A percentile compares a stretch with the other conserved stretches of the same genome.
These are phyloP conservation scores for Andrena praecox DNA, from an alignment of 2,888 invertebrate species.

Conservation along the genomic window DNA sequence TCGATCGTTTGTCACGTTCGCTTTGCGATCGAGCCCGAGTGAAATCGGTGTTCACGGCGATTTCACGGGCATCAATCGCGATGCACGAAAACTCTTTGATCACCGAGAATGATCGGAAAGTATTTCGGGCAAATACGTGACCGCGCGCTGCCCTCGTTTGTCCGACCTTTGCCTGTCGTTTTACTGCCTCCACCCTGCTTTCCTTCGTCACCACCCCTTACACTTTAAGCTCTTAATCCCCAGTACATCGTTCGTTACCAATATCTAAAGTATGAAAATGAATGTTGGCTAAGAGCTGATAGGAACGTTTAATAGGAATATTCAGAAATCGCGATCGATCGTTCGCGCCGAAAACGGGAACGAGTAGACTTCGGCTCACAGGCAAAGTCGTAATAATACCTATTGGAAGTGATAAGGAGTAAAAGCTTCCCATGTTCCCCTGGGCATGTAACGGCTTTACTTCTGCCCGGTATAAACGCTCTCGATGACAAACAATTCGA, in stretches of 20 bases:
- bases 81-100: slow-evolving; percentile 23
- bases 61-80: slow-evolving; percentile 28
- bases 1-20: slow-evolving; percentile 26
- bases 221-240: too few relatives aligned
- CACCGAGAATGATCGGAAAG: slow-evolving; percentile 1
- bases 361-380: slow-evolving; percentile 7
- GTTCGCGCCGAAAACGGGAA: not conserved
- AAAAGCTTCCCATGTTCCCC: slow-evolving; percentile 33
- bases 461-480: not conserved
- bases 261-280: too few relatives aligned
- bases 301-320: too few relatives aligned
- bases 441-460: slow-evolving; percentile 14
- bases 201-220: not conserved
- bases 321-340: not conserved
- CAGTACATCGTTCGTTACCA: too few relatives aligned
- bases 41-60: slow-evolving; percentile 20
- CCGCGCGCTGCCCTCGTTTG: not conserved
- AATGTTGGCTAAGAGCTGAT: too few relatives aligned
- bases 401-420: slow-evolving; percentile 6
- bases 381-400: slow-evolving; percentile 18
- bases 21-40: slow-evolving; percentile 18
- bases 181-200: not conserved
- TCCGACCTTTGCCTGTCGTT: not conserved
- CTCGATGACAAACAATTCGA: slow-evolving; percentile 3
- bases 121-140: slow-evolving; percentile 33